Percentiles rank a stretch among this genome's conserved stretches.
Conservation (phyloP, 2,888 invertebrate species). For the Hydraecia micacea region DNA sequence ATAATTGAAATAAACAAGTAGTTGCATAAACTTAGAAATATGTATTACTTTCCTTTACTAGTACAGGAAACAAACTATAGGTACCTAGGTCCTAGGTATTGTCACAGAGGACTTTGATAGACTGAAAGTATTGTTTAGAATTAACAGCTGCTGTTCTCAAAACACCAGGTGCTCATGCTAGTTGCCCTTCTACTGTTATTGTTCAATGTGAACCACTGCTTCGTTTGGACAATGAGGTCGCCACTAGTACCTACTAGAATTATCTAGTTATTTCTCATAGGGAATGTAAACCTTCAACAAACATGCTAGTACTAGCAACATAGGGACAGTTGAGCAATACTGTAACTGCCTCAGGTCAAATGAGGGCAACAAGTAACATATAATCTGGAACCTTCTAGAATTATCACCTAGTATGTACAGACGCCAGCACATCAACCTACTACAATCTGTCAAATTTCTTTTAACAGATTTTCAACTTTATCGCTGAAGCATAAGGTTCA, state of each 20-base stretch:
- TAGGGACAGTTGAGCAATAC: neutral
- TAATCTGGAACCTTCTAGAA: slow-evolving; percentile 3
- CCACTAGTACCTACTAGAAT: neutral
- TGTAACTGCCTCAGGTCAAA: neutral
- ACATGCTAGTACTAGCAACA: slow-evolving; percentile 5
- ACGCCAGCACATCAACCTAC: too few relatives aligned
- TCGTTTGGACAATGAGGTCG: slow-evolving; percentile 51
- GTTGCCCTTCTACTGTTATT: slow-evolving; percentile 28
- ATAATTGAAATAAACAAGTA: neutral
- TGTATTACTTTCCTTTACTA: neutral
- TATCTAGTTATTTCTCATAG: neutral
- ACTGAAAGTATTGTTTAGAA: neutral
- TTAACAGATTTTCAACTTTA: too few relatives aligned
- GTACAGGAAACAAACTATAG: too few relatives aligned
- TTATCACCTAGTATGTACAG: neutral
- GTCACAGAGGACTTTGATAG: too few relatives aligned
- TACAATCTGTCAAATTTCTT: too few relatives aligned
- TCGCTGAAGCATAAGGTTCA: too few relatives aligned
- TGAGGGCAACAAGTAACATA: neutral
- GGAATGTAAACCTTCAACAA: neutral
- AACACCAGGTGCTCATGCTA: slow-evolving; percentile 4
- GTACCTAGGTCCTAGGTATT: too few relatives aligned
- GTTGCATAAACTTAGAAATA: neutral
- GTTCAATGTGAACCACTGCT: slow-evolving; percentile 73
- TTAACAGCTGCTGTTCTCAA: neutral